Percentiles rank a stretch among this genome's conserved stretches.
These are phyloP conservation scores for Achlya flavicornis DNA, from an alignment of 2,888 invertebrate species.

Conservation along the genomic window DNA sequence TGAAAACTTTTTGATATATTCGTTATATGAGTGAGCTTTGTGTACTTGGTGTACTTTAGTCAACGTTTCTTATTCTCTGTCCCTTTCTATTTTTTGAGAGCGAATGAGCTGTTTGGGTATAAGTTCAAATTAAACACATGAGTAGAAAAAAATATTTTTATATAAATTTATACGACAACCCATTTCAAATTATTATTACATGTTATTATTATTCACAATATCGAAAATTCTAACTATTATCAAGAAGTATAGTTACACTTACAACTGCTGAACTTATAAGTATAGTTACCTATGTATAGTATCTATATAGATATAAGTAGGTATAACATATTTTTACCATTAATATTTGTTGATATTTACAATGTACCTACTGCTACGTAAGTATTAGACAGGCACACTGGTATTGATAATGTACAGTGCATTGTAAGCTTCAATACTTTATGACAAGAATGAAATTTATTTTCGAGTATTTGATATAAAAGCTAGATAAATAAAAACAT, in stretches of 20 bases:
- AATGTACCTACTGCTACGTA: conserved; percentile 36
- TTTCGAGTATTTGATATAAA: background rate
- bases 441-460: background rate
- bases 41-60: too few species aligned
- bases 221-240: conserved; percentile 41
- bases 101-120: background rate
- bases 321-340: conserved; percentile 20
- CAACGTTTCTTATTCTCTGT: too few species aligned
- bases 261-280: conserved; percentile 17
- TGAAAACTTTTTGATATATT: background rate
- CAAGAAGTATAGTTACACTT: conserved; percentile 17
- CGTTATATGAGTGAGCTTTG: too few species aligned
- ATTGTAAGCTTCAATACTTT: background rate
- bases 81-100: too few species aligned
- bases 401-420: conserved; percentile 35
- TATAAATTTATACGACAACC: conserved; percentile 78
- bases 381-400: conserved; percentile 65
- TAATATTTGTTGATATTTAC: conserved; percentile 37
- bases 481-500: background rate
- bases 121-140: conserved; percentile 45
- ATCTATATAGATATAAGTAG: conserved; percentile 10
- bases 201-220: conserved; percentile 56
- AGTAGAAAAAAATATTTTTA: conserved; percentile 73
- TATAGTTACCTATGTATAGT: background rate
- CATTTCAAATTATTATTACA: conserved; percentile 57